These are phyloP conservation scores for Cephus spinipes DNA, from an alignment of 2,888 invertebrate genomes.

Conservation along the genomic window DNA sequence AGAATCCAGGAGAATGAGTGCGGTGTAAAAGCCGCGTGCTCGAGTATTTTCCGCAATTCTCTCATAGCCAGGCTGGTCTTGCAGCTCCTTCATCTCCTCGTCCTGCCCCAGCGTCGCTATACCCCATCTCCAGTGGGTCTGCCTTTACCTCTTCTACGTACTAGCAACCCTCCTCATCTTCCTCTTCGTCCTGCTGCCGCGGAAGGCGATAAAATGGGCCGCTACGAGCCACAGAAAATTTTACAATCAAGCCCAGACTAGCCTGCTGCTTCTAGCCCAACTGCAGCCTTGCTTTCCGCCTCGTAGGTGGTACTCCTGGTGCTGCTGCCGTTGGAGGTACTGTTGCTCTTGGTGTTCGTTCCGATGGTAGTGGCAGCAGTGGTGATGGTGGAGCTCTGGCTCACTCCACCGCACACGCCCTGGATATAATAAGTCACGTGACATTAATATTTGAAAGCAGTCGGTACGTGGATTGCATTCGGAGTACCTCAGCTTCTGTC, in stretches of 20 bases:
- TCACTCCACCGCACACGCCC: conserved; percentile 61
- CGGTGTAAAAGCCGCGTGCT: conserved; percentile 44
- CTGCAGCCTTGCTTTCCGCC: background rate
- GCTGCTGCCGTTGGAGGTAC: conserved; percentile 31
- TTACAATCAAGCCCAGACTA: conserved; percentile 56
- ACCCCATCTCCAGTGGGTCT: conserved; percentile 24
- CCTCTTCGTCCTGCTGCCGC: conserved; percentile 13
- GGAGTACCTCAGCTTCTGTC: conserved; percentile 51
- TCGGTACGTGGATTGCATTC: conserved; percentile 66
- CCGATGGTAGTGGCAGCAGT: conserved; percentile 20
- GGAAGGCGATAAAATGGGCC: conserved; percentile 56
- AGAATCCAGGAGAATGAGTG: conserved; percentile 52
- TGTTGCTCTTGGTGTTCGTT: conserved; percentile 15
- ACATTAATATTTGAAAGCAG: conserved; percentile 67
- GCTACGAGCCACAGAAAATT: conserved; percentile 54
- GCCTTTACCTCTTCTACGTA: conserved; percentile 17
- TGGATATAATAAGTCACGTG: conserved; percentile 67
- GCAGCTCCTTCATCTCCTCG: conserved; percentile 20
- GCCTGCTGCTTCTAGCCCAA: conserved; percentile 11
- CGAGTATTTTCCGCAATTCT: conserved; percentile 51
- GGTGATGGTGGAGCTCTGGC: conserved; percentile 36
- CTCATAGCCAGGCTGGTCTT: background rate
- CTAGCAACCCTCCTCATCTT: conserved; percentile 18
- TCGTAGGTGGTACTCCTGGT: conserved; percentile 1
- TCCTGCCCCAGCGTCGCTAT: conserved; percentile 14